Evolutionary conservation across 2,113 vertebrate species (phyloP), one percentile per base, ranked within the genome.

Genomic region (Hemichromis elongatus): DNA sequence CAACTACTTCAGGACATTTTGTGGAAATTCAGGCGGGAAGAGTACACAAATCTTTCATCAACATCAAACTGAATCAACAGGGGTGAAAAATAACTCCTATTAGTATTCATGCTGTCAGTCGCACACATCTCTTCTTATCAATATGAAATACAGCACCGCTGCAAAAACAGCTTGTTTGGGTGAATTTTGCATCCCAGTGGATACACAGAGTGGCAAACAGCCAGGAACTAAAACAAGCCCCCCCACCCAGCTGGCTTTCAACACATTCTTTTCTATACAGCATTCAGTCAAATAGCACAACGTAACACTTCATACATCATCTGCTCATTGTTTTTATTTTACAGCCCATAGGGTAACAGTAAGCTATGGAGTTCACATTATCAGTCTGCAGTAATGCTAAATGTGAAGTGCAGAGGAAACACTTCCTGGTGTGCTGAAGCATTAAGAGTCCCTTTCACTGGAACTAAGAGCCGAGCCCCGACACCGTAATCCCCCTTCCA

Each of bases 51-150:
- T 87, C 37, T 77, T 84, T 88, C 82, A 92, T 85, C 75, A 73
- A 89, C 86, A 88, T 92, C 88, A 88, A 87, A 90, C 81, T 47
- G 81, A 92, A 78, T 21, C 88, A 63, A 82, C 78, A 84, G 80
- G 47, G 84, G 5, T 79, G 81, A 81, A 91, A 89, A 88, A 93
- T 86, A 91, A 86, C 80, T 79, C 37, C 3, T 47, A 89, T 91
- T 87, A 87, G 82, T 85, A 88, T 91, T 92, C 88, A 84, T 77
- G 81, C 84, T 82, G 81, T 88, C 88, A 88, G 81, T 89, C 54
- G 77, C 77, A 85, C 80, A 80, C 89, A 86, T 90, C 86, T 57
- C 50, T 24, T 26, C 77, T 82, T 83, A 88, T 92, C 77, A 88
- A 90, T 77, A 89, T 90, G 55, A 91, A 83, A 88, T 77, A 82